These are phyloP conservation scores for Operophtera brumata DNA, from an alignment of 2,888 invertebrate genomes.

Conservation along the genomic window DNA sequence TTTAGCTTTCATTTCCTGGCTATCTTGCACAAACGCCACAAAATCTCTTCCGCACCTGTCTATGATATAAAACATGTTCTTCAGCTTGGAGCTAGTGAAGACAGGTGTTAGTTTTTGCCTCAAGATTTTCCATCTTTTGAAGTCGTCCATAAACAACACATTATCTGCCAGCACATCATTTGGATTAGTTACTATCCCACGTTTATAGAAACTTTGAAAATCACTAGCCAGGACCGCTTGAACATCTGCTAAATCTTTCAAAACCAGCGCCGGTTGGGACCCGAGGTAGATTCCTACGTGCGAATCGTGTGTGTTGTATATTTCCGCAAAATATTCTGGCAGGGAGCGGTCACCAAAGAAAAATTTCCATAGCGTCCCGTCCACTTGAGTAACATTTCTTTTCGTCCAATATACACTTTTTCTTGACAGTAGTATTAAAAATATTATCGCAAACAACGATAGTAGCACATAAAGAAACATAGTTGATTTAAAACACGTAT, in stretches of 20 bases:
- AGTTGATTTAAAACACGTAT: neutral
- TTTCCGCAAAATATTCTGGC: slow-evolving; percentile 49
- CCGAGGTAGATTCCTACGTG: slow-evolving; percentile 51
- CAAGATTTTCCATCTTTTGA: slow-evolving; percentile 58
- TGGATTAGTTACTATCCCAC: slow-evolving; percentile 49
- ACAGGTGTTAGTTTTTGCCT: slow-evolving; percentile 63
- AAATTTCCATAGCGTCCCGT: slow-evolving; percentile 47
- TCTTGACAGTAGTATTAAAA: slow-evolving; percentile 27
- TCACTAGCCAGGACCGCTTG: slow-evolving; percentile 53
- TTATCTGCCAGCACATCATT: slow-evolving; percentile 57
- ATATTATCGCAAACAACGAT: slow-evolving; percentile 33
- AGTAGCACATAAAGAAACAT: slow-evolving; percentile 33
- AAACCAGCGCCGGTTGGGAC: slow-evolving; percentile 44
- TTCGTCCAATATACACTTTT: slow-evolving; percentile 55
- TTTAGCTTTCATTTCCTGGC: slow-evolving; percentile 37
- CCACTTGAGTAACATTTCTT: slow-evolving; percentile 46
- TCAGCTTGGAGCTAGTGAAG: slow-evolving; percentile 60
- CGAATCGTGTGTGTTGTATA: slow-evolving; percentile 48
- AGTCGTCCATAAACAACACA: slow-evolving; percentile 54
- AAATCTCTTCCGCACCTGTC: slow-evolving; percentile 57
- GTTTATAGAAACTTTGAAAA: slow-evolving; percentile 54
- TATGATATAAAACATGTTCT: slow-evolving; percentile 64
- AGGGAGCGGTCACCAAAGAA: slow-evolving; percentile 47
- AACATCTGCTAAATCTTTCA: slow-evolving; percentile 55
- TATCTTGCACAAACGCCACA: slow-evolving; percentile 42